A percentile compares a stretch with the other conserved stretches of the same genome.
phyloP scores from a whole-genome alignment of 64 coral and sea anemone species.

The Orbicella faveolata region DNA sequence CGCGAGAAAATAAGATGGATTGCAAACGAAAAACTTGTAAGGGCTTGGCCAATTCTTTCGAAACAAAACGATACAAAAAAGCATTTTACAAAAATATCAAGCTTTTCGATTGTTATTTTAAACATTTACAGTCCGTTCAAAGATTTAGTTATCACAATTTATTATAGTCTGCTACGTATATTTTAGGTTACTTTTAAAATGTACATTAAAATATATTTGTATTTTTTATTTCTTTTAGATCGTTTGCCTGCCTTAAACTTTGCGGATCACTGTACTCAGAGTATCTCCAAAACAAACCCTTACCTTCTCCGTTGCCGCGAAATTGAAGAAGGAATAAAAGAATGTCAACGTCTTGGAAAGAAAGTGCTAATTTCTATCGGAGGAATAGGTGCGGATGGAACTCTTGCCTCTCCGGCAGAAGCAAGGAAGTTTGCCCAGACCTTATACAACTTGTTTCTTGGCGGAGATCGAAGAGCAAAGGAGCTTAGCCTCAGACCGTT shows the following conservation, averaged over 20 bases:
- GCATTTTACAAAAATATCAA: too few relatives aligned
- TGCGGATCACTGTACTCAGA: constrained; percentile 48
- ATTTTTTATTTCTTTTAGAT: constrained; percentile 9
- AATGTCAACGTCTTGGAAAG: constrained; percentile 69
- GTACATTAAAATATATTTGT: neutral
- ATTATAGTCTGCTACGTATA: too few relatives aligned
- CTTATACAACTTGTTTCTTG: constrained; percentile 59
- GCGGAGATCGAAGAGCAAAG: neutral
- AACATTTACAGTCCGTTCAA: too few relatives aligned
- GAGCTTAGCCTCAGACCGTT: constrained; percentile 42
- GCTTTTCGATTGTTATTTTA: too few relatives aligned
- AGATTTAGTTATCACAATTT: too few relatives aligned
- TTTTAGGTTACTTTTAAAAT: neutral
- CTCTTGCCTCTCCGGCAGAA: constrained; percentile 16
- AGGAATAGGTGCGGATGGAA: constrained; percentile 58
- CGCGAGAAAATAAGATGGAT: too few relatives aligned
- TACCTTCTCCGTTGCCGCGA: constrained; percentile 44
- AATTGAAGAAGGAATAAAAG: constrained; percentile 63
- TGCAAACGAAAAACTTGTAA: too few relatives aligned
- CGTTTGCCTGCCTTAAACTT: constrained; percentile 61
- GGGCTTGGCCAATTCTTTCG: too few relatives aligned
- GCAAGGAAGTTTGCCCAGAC: constrained; percentile 47
- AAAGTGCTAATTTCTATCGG: constrained; percentile 74
- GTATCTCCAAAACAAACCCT: constrained; percentile 35
- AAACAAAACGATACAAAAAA: too few relatives aligned